phyloP scores from a whole-genome alignment of 2,113 vertebrate genomes.

The Monopterus albus region DNA sequence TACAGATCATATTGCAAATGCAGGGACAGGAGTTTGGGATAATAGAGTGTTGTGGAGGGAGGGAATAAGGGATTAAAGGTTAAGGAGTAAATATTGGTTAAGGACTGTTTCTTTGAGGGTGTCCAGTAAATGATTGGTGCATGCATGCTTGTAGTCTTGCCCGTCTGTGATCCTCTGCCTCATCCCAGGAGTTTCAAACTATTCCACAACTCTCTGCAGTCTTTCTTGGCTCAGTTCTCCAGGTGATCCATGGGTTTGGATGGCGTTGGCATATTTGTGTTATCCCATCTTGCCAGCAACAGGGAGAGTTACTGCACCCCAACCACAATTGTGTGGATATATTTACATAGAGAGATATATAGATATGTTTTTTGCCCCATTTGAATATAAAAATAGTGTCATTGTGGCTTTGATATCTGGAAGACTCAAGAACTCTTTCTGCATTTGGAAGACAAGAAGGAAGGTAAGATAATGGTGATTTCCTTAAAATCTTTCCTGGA shows the following conservation, averaged over 20 bases:
- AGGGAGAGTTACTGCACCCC: conserved; percentile 53
- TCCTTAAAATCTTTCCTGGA: conserved; percentile 73
- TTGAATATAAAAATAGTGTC: conserved; percentile 82
- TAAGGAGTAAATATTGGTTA: conserved; percentile 79
- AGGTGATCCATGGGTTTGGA: conserved; percentile 40
- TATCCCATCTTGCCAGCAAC: conserved; percentile 41
- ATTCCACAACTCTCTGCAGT: conserved; percentile 9
- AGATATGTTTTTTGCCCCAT: conserved; percentile 65
- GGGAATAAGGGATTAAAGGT: conserved; percentile 41
- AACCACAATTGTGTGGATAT: conserved; percentile 65
- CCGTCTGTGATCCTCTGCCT: conserved; percentile 46
- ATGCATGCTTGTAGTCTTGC: conserved; percentile 80
- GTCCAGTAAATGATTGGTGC: conserved; percentile 84
- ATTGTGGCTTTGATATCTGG: conserved; percentile 81
- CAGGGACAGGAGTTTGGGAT: conserved; percentile 74
- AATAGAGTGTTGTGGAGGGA: conserved; percentile 58
- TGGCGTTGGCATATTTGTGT: conserved; percentile 37
- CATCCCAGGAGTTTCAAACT: conserved; percentile 33
- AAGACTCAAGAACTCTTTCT: conserved; percentile 81
- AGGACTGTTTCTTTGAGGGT: conserved; percentile 71
- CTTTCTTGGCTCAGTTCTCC: conserved; percentile 30
- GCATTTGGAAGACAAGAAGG: conserved; percentile 78
- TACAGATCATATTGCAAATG: conserved; percentile 85
- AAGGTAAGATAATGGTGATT: conserved; percentile 56
- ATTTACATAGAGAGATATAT: conserved; percentile 69